Evolutionary conservation across 2,797 vertebrate species (phyloP).

Genomic region (Vespertilio murinus): DNA sequence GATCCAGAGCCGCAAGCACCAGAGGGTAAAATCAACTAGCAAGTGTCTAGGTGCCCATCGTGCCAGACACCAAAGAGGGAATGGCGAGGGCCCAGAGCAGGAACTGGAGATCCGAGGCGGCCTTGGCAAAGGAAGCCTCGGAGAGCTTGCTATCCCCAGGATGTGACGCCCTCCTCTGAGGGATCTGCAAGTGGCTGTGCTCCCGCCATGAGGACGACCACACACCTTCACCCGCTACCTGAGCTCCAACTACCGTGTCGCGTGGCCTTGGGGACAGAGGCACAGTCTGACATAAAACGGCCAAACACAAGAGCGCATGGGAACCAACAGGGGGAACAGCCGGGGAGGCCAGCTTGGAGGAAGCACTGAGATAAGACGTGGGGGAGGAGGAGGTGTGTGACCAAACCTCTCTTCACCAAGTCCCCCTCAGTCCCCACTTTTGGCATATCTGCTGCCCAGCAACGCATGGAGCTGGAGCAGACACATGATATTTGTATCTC

Average conservation of each 20-base stretch:
- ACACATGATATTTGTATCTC: background rate
- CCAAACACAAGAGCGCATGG: background rate
- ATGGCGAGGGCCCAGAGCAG: background rate
- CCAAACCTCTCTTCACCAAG: background rate
- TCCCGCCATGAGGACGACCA: background rate
- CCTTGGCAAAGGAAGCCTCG: background rate
- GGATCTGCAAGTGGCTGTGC: background rate
- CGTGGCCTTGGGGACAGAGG: slow-evolving; percentile 28
- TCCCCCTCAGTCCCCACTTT: background rate
- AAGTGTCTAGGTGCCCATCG: slow-evolving; percentile 11
- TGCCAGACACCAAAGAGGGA: background rate
- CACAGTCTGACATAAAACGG: background rate
- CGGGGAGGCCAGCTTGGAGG: background rate
- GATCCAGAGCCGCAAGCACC: slow-evolving; percentile 63
- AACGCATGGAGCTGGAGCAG: background rate
- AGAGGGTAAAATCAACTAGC: slow-evolving; percentile 22
- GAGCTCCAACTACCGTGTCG: background rate
- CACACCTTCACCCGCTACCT: background rate
- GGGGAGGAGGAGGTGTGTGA: rapidly evolving
- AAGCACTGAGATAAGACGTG: background rate
- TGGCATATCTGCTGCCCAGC: background rate
- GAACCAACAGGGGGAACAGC: background rate
- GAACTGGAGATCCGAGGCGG: background rate
- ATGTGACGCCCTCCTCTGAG: background rate
- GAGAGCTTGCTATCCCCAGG: background rate